phyloP scores from a whole-genome alignment of 2,888 invertebrate species.

The Bembecia ichneumoniformis region DNA sequence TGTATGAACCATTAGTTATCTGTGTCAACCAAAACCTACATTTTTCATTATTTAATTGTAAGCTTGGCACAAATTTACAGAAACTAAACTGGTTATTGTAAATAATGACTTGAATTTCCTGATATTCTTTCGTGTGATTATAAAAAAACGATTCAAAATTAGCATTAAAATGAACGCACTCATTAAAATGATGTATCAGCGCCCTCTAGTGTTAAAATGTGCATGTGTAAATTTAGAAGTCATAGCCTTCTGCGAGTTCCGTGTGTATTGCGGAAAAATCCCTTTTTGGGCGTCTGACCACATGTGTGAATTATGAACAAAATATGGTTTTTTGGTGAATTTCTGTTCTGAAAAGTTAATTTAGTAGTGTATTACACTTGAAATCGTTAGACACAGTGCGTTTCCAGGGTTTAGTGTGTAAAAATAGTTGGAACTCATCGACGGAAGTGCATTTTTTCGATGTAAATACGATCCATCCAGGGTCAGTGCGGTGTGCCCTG shows the following conservation, averaged over 20 bases:
- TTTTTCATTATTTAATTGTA: too few species aligned
- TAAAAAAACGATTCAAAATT: not conserved
- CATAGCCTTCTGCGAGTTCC: conserved; percentile 69
- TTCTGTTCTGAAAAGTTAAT: conserved; percentile 39
- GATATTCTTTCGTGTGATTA: not conserved
- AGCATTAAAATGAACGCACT: conserved; percentile 32
- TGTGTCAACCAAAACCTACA: too few species aligned
- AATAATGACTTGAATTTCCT: not conserved
- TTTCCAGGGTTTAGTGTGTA: conserved; percentile 45
- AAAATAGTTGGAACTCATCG: conserved; percentile 50
- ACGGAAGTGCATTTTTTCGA: conserved; percentile 69
- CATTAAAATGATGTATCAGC: conserved; percentile 30
- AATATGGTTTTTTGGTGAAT: conserved; percentile 65
- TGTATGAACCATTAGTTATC: too few species aligned
- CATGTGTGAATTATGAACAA: conserved; percentile 75
- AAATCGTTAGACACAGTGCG: conserved; percentile 45
- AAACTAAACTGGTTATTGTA: too few species aligned
- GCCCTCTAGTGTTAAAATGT: conserved; percentile 59
- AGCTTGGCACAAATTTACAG: too few species aligned
- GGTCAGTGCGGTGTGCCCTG: conserved; percentile 64
- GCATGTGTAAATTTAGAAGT: conserved; percentile 65
- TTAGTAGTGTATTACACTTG: conserved; percentile 42
- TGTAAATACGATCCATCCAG: conserved; percentile 69
- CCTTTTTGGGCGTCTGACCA: conserved; percentile 79
- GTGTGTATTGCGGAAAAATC: conserved; percentile 75